Conservation (phyloP, 2,888 invertebrate genomes). For the Oscheius sp. region DNA sequence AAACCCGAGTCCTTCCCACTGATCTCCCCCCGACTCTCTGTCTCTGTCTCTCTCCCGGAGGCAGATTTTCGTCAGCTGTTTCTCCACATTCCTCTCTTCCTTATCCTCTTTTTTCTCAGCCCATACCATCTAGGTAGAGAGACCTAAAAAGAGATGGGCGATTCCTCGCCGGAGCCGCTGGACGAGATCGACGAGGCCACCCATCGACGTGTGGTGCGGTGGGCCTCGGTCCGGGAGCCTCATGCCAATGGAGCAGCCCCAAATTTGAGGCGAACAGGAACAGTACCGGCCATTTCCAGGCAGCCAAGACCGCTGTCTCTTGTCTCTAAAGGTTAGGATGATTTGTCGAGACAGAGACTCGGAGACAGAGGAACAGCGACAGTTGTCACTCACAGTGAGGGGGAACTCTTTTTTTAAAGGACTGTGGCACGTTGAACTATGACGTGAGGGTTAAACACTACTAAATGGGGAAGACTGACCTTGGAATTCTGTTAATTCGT, state of each 20-base stretch:
- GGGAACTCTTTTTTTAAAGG: neutral
- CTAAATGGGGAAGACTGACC: neutral
- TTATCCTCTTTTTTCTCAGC: neutral
- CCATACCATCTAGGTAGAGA: neutral
- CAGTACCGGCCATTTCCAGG: constrained; percentile 40
- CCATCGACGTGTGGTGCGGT: constrained; percentile 47
- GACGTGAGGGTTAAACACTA: too few relatives aligned
- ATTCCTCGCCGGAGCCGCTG: constrained; percentile 59
- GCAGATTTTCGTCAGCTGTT: neutral
- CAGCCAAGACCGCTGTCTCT: neutral
- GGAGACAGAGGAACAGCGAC: neutral
- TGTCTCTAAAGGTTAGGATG: neutral
- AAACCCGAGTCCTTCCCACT: neutral
- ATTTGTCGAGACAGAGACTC: neutral
- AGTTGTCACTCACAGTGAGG: neutral
- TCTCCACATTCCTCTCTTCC: neutral
- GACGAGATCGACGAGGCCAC: constrained; percentile 50
- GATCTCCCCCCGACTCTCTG: constrained; percentile 13
- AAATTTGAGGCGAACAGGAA: constrained; percentile 49
- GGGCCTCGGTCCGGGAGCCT: constrained; percentile 53
- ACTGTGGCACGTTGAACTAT: neutral
- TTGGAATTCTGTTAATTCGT: neutral
- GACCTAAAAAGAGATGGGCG: constrained; percentile 31
- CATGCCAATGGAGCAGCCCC: constrained; percentile 35
- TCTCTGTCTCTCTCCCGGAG: neutral